Conservation (phyloP, 1,140 invertebrate species). For the Bemisia tabaci region DNA sequence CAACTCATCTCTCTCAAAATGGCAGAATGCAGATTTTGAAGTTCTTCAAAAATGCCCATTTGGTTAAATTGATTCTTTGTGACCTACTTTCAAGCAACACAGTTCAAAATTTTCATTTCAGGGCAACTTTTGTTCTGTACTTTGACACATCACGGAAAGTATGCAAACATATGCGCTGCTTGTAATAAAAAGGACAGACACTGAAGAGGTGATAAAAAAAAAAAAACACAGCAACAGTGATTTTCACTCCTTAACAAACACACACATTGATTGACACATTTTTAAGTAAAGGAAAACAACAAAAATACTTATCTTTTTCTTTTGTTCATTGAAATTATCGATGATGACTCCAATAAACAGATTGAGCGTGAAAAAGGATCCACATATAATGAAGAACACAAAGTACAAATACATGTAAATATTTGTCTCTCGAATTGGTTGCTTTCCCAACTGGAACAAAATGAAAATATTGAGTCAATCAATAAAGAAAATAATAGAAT, state of each 20-base stretch:
- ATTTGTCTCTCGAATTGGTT: constrained; percentile 86
- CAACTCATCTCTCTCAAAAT: too few relatives aligned
- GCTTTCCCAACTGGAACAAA: constrained; percentile 57
- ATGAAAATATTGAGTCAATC: constrained; percentile 15
- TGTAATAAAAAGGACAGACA: not conserved
- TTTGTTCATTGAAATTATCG: constrained; percentile 98
- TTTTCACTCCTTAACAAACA: not conserved
- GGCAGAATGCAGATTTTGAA: too few relatives aligned
- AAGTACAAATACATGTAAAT: constrained; percentile 98
- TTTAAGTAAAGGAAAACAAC: not conserved
- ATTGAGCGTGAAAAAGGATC: constrained; percentile 94
- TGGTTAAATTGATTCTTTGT: too few relatives aligned
- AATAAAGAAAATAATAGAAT: too few relatives aligned
- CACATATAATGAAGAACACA: constrained; percentile 94
- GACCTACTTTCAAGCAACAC: too few relatives aligned
- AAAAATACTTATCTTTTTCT: constrained; percentile 68
- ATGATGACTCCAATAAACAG: constrained; percentile 98
- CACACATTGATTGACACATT: not conserved
- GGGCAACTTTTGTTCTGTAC: too few relatives aligned
- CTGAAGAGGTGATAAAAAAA: not conserved
- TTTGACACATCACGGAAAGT: too few relatives aligned
- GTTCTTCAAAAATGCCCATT: too few relatives aligned
- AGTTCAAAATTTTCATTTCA: too few relatives aligned
- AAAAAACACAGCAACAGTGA: not conserved
- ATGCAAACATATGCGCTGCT: too few relatives aligned